Evolutionary conservation across 2,797 vertebrate species (phyloP).

Genomic region (Gallinago stenura): DNA sequence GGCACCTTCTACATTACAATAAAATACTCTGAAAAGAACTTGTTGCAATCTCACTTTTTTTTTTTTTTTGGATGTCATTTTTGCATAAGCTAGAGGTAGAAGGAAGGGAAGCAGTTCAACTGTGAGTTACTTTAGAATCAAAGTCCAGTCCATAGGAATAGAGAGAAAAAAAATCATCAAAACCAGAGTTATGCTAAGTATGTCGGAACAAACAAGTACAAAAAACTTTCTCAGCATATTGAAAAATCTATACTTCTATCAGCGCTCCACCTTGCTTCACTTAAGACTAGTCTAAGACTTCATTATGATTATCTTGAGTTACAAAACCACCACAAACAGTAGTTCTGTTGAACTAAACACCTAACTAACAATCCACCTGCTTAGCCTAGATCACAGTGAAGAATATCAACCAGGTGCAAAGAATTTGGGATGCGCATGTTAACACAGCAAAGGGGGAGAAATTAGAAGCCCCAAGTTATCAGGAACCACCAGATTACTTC

Average conservation of each 20-base stretch:
- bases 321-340: neutral
- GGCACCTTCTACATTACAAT: neutral
- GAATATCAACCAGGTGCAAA: neutral
- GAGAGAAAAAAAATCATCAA: neutral
- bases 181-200: neutral
- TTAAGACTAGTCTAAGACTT: neutral
- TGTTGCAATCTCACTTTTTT: neutral
- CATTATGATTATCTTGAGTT: neutral
- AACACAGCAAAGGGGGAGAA: neutral
- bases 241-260: neutral
- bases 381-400: neutral
- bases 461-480: neutral
- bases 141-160: neutral
- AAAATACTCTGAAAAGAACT: neutral
- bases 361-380: neutral
- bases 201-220: neutral
- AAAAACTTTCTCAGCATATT: neutral
- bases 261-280: neutral
- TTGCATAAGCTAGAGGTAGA: neutral
- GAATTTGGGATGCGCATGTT: neutral
- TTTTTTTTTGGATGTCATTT: neutral
- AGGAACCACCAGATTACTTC: neutral
- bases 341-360: neutral
- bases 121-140: neutral
- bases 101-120: neutral